These are phyloP conservation scores for Proteles cristata DNA, from an alignment of 2,113 vertebrate genomes.

Conservation along the genomic window DNA sequence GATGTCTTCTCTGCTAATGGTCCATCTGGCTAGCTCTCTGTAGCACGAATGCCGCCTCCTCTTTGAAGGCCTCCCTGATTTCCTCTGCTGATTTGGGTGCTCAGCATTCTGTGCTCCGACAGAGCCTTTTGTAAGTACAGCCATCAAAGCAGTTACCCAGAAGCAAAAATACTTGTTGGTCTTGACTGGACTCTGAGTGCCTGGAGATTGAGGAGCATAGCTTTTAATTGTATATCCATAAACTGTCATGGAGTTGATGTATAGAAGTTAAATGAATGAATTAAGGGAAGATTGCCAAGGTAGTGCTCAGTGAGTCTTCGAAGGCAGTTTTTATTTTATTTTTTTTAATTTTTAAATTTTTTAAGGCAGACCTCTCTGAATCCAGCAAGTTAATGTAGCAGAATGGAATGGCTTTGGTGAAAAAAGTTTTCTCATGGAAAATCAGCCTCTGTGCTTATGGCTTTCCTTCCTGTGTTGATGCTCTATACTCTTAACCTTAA, in stretches of 20 bases:
- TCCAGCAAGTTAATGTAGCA: background rate
- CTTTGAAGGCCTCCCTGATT: background rate
- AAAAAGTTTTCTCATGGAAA: background rate
- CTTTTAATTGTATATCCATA: background rate
- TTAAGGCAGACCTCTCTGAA: background rate
- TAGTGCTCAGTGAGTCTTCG: background rate
- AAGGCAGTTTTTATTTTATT: background rate
- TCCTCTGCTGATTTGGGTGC: background rate
- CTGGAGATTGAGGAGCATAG: background rate
- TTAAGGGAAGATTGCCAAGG: background rate
- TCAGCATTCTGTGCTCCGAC: background rate
- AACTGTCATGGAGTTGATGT: background rate
- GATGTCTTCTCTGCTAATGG: background rate
- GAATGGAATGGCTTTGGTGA: background rate
- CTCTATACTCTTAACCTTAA: background rate
- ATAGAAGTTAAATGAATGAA: background rate
- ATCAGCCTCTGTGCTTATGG: background rate
- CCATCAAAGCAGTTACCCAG: background rate
- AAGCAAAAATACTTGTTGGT: background rate
- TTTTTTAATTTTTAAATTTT: background rate
- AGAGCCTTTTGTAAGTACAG: background rate
- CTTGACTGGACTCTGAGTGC: background rate
- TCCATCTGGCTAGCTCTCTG: background rate
- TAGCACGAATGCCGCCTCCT: background rate
- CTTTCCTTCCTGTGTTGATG: background rate